These are phyloP conservation scores for Cettia cetti DNA, from an alignment of 2,113 vertebrate species.

Conservation along the genomic window DNA sequence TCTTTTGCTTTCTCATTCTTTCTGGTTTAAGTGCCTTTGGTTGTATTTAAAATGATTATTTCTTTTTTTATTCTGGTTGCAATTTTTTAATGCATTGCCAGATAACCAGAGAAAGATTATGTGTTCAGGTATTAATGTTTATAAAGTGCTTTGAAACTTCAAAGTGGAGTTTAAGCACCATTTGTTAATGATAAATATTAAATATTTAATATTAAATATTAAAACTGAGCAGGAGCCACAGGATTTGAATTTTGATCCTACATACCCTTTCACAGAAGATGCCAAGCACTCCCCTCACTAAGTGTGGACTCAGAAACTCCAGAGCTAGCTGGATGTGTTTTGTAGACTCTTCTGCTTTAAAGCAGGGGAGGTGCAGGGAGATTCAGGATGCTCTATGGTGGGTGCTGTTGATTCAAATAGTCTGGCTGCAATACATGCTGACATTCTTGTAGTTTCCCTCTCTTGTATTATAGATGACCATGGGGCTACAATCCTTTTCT, in stretches of 20 bases:
- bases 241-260: not conserved
- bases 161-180: not conserved
- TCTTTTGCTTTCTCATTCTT: not conserved
- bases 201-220: not conserved
- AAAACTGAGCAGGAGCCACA: not conserved
- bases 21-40: not conserved
- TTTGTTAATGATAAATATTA: too few relatives aligned
- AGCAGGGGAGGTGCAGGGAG: not conserved
- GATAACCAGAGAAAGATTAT: conserved; percentile 25
- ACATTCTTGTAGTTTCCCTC: not conserved
- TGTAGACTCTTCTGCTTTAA: not conserved
- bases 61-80: not conserved
- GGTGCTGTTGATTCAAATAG: not conserved
- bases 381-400: not conserved
- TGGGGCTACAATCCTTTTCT: not conserved
- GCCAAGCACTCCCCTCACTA: not conserved
- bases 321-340: not conserved
- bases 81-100: conserved; percentile 21
- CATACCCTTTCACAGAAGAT: not conserved
- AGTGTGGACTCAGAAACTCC: not conserved
- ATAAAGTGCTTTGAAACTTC: conserved; percentile 11
- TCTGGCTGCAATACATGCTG: not conserved
- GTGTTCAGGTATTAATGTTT: conserved; percentile 25
- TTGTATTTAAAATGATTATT: not conserved
- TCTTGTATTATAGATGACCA: conserved; percentile 8